These are phyloP conservation scores for Phaetusa simplex DNA, from an alignment of 2,113 vertebrate species.

Conservation along the genomic window DNA sequence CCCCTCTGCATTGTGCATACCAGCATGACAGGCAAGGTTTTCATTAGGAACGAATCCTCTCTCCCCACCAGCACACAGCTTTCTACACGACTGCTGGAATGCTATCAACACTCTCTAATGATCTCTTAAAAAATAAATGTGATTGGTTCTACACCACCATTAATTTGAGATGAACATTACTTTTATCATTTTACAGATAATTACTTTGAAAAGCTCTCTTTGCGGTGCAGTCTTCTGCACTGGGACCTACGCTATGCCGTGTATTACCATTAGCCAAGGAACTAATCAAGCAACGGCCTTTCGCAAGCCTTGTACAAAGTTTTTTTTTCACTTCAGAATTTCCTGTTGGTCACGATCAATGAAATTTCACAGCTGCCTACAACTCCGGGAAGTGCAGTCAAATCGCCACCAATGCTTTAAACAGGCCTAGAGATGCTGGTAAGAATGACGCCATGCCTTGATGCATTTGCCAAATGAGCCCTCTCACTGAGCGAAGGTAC, in stretches of 20 bases:
- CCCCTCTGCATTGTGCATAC: background rate
- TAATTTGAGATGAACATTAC: background rate
- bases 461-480: background rate
- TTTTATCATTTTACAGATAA: background rate
- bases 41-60: background rate
- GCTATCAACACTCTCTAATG: background rate
- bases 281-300: background rate
- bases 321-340: background rate
- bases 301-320: accelerated
- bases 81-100: background rate
- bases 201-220: background rate
- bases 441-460: background rate
- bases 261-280: background rate
- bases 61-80: background rate
- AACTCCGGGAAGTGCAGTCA: background rate
- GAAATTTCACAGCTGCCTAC: background rate
- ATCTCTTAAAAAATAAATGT: background rate
- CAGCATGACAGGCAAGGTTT: background rate
- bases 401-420: background rate
- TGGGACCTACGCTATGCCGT: accelerated
- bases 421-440: background rate
- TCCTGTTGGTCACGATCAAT: background rate
- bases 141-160: background rate
- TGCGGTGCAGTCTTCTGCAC: background rate
- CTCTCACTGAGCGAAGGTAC: background rate